Conservation (phyloP, 30 jellyfish, hydroid and myxozoan species). For the Mastigias papua region DNA sequence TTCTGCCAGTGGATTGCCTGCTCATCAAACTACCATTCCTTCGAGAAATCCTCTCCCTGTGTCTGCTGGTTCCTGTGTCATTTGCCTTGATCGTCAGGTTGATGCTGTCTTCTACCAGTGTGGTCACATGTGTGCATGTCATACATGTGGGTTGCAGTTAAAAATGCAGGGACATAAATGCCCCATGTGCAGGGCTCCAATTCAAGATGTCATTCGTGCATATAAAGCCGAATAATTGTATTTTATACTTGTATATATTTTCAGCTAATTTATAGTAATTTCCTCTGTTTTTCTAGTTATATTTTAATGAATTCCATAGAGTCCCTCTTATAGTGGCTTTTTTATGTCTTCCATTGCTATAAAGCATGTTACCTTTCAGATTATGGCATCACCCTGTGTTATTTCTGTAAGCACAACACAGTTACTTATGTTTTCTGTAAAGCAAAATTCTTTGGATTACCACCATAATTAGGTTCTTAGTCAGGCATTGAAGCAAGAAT, state of each 20-base stretch:
- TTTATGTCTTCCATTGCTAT: too few relatives aligned
- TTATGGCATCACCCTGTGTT: too few relatives aligned
- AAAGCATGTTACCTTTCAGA: too few relatives aligned
- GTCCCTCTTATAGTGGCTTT: neutral
- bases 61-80: constrained; percentile 81
- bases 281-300: neutral
- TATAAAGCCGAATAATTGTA: constrained; percentile 63
- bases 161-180: constrained; percentile 87
- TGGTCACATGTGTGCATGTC: constrained; percentile 94
- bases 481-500: too few relatives aligned
- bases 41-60: constrained; percentile 46
- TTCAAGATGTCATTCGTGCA: constrained; percentile 84
- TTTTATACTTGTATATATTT: neutral
- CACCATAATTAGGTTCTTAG: too few relatives aligned
- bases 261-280: neutral
- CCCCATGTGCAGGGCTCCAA: constrained; percentile 96
- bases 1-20: constrained; percentile 43
- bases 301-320: neutral
- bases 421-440: too few relatives aligned
- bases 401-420: too few relatives aligned
- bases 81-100: constrained; percentile 81
- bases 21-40: constrained; percentile 37
- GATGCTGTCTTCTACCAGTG: constrained; percentile 91
- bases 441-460: too few relatives aligned
- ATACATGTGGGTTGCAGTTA: constrained; percentile 80